A percentile compares a stretch with the other conserved stretches of the same genome.
These are phyloP conservation scores for Cebus imitator DNA, from an alignment of 2,113 vertebrate genomes.

Conservation along the genomic window DNA sequence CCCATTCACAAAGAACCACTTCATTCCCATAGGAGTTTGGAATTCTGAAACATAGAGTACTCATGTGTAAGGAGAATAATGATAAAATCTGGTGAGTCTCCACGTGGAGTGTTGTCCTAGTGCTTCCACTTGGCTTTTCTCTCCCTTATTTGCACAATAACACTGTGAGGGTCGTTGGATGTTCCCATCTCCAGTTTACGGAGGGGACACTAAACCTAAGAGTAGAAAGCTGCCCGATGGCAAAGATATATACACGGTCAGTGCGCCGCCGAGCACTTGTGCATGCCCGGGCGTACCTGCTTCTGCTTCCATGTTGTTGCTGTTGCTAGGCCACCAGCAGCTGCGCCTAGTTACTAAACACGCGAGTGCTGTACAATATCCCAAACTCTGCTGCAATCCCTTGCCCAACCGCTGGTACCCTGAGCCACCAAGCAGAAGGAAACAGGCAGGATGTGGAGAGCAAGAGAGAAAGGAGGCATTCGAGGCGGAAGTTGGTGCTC, in stretches of 20 bases:
- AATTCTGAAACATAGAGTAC: not conserved
- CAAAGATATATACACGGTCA: not conserved
- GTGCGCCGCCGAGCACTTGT: fast-evolving
- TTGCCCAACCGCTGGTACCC: no score
- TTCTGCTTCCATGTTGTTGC: not conserved
- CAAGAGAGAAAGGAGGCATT: fast-evolving
- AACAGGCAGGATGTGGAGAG: not conserved
- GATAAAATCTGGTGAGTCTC: not conserved
- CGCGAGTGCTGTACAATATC: not conserved
- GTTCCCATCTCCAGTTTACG: not conserved
- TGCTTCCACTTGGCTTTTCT: not conserved
- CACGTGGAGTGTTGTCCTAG: fast-evolving
- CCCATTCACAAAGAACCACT: not conserved
- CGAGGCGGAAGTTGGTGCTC: fast-evolving
- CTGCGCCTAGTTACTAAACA: fast-evolving
- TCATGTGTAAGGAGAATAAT: fast-evolving
- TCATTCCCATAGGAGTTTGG: not conserved
- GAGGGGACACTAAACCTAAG: not conserved
- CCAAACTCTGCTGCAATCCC: not conserved
- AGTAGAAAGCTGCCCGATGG: fast-evolving
- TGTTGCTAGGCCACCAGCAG: not conserved
- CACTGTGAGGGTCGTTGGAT: not conserved
- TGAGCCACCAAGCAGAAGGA: not conserved
- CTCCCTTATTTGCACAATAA: not conserved
- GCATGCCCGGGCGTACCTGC: fast-evolving